Evolutionary conservation across 2,113 vertebrate genomes (phyloP).

Genomic region (Gadus macrocephalus): DNA sequence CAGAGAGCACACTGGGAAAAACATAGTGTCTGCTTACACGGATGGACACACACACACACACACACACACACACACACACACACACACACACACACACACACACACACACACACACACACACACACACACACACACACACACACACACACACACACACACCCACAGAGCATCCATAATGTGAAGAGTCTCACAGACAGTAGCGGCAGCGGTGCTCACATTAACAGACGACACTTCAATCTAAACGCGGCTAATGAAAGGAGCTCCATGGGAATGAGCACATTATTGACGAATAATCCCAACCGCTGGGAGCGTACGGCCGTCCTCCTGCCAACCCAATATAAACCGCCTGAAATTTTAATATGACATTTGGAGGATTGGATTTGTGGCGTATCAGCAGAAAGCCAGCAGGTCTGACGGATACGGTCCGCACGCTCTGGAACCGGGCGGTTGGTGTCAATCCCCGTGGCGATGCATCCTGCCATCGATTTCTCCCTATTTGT

Average conservation of each 20-base stretch:
- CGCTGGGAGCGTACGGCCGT: conserved; percentile 40
- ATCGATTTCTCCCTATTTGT: conserved; percentile 47
- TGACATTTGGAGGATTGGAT: conserved; percentile 63
- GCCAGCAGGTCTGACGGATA: conserved; percentile 42
- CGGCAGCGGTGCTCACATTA: conserved; percentile 31
- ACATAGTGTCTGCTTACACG: background rate
- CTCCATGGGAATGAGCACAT: conserved; percentile 41
- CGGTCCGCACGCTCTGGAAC: conserved; percentile 20
- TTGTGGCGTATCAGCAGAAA: conserved; percentile 61
- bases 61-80: conserved; percentile 9
- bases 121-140: conserved; percentile 2
- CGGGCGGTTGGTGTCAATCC: conserved; percentile 39
- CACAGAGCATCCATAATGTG: conserved; percentile 1
- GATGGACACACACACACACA: conserved; percentile 6
- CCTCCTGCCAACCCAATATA: conserved; percentile 42
- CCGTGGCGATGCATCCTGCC: conserved; percentile 43
- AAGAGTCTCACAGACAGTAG: conserved; percentile 1
- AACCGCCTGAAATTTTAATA: conserved; percentile 56
- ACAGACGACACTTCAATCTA: conserved; percentile 50
- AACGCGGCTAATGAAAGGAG: conserved; percentile 55
- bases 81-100: conserved; percentile 11
- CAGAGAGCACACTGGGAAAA: background rate
- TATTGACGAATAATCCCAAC: conserved; percentile 55
- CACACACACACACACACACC: conserved; percentile 13
- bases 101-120: conserved; percentile 14